A percentile compares a stretch with the other conserved stretches of the same genome.
Evolutionary conservation across 2,888 invertebrate species (phyloP).

Genomic region (Ypsolopha sequella): DNA sequence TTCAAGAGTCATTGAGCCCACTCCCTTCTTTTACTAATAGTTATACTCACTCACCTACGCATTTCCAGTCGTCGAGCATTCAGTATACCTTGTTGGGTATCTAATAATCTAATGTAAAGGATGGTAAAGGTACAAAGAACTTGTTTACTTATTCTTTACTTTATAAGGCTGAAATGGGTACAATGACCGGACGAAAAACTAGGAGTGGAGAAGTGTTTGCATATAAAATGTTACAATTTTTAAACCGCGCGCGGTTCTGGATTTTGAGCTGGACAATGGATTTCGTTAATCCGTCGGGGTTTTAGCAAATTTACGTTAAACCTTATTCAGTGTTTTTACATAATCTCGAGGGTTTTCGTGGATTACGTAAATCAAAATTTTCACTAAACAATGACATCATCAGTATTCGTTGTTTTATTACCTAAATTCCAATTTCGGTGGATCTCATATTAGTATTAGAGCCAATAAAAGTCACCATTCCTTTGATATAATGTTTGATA

Average conservation of each 20-base stretch:
- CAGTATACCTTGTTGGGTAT: not conserved
- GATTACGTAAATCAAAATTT: too few species aligned
- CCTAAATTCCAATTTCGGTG: too few species aligned
- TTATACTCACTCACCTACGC: not conserved
- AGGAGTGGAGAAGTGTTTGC: not conserved
- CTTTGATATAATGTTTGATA: too few species aligned
- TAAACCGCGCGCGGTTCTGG: not conserved
- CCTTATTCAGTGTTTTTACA: slow-evolving; percentile 3
- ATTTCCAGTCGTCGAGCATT: not conserved
- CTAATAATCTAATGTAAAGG: not conserved
- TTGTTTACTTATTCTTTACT: not conserved
- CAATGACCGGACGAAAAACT: not conserved
- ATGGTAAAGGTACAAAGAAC: not conserved
- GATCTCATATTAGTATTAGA: too few species aligned
- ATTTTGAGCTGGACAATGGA: slow-evolving; percentile 1
- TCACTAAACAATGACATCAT: too few species aligned
- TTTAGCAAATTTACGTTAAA: slow-evolving; percentile 3
- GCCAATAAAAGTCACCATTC: too few species aligned
- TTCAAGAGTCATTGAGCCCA: slow-evolving; percentile 1
- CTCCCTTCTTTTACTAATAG: not conserved
- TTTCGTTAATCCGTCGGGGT: slow-evolving; percentile 1
- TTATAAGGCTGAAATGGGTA: not conserved
- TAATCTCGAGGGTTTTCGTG: slow-evolving; percentile 1
- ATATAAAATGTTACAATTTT: not conserved
- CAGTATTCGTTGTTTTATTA: too few species aligned